phyloP scores from a whole-genome alignment of 2,797 vertebrate genomes.

The Chaunax sp. region DNA sequence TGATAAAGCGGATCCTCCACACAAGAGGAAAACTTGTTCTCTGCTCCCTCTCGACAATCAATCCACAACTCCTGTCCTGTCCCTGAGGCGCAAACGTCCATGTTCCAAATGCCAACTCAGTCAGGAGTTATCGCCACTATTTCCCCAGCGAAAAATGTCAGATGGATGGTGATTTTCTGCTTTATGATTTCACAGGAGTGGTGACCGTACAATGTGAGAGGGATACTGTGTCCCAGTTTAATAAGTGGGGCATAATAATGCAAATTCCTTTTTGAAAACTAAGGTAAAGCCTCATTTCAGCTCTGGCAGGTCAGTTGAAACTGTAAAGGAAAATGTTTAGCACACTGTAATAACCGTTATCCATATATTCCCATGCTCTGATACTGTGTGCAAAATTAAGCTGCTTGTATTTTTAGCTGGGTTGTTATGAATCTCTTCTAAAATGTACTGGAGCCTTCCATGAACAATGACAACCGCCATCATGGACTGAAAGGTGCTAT shows the following conservation, averaged over 20 bases:
- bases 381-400: constrained; percentile 6
- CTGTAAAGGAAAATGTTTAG: constrained; percentile 41
- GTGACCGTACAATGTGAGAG: constrained; percentile 55
- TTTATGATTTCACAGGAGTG: constrained; percentile 72
- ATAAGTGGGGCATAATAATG: constrained; percentile 75
- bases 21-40: constrained; percentile 42
- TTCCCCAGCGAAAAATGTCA: constrained; percentile 77
- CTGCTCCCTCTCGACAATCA: constrained; percentile 50
- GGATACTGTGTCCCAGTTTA: constrained; percentile 72
- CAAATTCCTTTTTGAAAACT: constrained; percentile 53
- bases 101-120: constrained; percentile 79
- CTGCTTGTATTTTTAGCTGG: constrained; percentile 42
- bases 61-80: constrained; percentile 60
- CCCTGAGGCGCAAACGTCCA: constrained; percentile 69
- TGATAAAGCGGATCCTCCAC: constrained; percentile 70
- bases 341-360: constrained; percentile 10
- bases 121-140: constrained; percentile 73
- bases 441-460: constrained; percentile 34
- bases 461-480: constrained; percentile 49
- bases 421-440: constrained; percentile 50
- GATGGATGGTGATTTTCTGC: constrained; percentile 80
- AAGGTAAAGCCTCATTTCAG: constrained; percentile 57
- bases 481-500: constrained; percentile 26
- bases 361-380: neutral
- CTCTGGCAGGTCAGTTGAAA: constrained; percentile 40